These are phyloP conservation scores for Monoplex corrugatus DNA, from an alignment of 2,888 invertebrate species.

Conservation along the genomic window DNA sequence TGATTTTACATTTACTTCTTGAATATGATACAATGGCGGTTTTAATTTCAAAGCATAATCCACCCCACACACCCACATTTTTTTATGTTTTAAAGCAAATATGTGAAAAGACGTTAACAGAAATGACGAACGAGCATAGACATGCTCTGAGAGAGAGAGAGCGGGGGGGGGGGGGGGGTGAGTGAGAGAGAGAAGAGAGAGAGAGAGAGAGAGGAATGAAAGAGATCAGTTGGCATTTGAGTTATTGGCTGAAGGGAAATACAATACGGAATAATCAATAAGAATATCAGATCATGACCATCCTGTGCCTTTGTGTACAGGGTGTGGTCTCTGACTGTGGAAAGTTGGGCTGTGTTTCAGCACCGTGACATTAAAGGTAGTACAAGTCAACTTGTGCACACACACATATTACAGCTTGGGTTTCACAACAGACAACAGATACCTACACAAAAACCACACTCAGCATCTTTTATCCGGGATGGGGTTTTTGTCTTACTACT, in stretches of 20 bases:
- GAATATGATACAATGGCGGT: no score
- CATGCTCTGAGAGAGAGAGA: not conserved
- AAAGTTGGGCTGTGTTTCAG: slow-evolving; percentile 4
- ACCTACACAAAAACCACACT: no score
- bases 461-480: no score
- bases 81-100: no score
- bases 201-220: not conserved
- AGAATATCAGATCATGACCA: slow-evolving; percentile 16
- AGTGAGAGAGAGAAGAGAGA: not conserved
- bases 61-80: slow-evolving; percentile 3
- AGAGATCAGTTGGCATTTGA: slow-evolving; percentile 27
- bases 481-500: no score
- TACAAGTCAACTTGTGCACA: not conserved
- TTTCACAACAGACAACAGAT: no score
- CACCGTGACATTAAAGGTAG: not conserved
- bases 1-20: no score
- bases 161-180: not conserved
- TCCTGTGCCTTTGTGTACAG: not conserved
- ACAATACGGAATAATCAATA: slow-evolving; percentile 24
- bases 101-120: no score
- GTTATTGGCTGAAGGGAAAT: slow-evolving; percentile 14
- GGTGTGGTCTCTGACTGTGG: not conserved
- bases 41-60: no score
- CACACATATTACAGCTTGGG: not conserved
- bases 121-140: no score